Percentiles rank a stretch among this genome's conserved stretches.
phyloP scores from a whole-genome alignment of 2,797 vertebrate species.

The Sylvilagus floridanus region DNA sequence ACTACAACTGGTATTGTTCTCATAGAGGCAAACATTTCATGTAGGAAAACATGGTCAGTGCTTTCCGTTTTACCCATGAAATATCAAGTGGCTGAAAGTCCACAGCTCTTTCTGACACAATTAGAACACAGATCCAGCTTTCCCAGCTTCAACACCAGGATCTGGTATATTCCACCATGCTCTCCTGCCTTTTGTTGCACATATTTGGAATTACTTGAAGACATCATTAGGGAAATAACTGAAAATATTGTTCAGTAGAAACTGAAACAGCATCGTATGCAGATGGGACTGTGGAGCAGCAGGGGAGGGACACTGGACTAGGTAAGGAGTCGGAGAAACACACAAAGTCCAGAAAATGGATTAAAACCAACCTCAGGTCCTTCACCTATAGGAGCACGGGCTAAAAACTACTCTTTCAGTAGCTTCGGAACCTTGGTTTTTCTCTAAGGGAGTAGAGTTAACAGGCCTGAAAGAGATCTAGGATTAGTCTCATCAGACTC shows the following conservation, averaged over 20 bases:
- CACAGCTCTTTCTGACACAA: not conserved
- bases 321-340: not conserved
- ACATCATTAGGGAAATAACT: not conserved
- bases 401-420: not conserved
- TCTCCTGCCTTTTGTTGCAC: not conserved
- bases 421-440: not conserved
- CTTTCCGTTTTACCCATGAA: not conserved
- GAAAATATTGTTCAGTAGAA: not conserved
- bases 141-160: not conserved
- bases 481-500: not conserved
- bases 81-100: not conserved
- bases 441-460: not conserved
- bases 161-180: not conserved
- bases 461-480: not conserved
- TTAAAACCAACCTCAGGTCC: not conserved
- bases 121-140: not conserved
- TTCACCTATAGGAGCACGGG: not conserved
- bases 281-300: not conserved
- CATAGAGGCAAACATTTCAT: not conserved
- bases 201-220: conserved; percentile 33
- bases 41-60: not conserved
- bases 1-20: not conserved
- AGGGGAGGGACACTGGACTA: not conserved
- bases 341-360: not conserved
- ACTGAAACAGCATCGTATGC: not conserved